Conservation (phyloP, 64 coral and sea anemone genomes). For the Stichodactyla helianthus region DNA sequence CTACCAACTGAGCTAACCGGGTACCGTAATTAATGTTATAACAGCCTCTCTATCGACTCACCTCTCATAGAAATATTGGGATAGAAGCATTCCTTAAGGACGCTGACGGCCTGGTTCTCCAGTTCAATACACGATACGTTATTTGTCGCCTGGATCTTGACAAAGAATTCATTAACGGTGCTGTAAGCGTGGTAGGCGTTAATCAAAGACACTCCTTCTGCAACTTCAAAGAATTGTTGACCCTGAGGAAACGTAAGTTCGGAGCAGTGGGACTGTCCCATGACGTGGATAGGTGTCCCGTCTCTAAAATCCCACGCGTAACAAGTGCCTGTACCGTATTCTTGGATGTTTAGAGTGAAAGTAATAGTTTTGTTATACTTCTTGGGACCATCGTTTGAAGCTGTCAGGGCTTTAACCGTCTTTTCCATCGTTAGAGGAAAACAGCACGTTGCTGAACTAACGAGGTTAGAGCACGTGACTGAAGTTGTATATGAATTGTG, state of each 20-base stretch:
- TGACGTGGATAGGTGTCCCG: slow-evolving; percentile 13
- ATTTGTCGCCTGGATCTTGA: slow-evolving; percentile 57
- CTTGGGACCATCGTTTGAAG: slow-evolving; percentile 34
- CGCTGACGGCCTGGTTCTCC: slow-evolving; percentile 23
- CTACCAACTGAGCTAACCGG: no score
- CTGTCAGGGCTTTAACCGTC: slow-evolving; percentile 26
- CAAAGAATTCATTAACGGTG: slow-evolving; percentile 21
- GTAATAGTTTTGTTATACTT: slow-evolving; percentile 29
- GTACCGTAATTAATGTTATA: no score
- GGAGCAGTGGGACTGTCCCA: slow-evolving; percentile 28
- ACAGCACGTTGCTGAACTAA: slow-evolving; percentile 3
- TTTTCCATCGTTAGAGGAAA: slow-evolving; percentile 25
- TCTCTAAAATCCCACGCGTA: slow-evolving; percentile 51
- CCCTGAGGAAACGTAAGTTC: neutral
- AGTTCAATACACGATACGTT: slow-evolving; percentile 22
- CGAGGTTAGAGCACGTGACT: slow-evolving; percentile 52
- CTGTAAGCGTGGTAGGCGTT: slow-evolving; percentile 26
- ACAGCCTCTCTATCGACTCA: slow-evolving; percentile 15
- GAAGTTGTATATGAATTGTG: slow-evolving; percentile 4
- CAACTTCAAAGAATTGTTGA: neutral
- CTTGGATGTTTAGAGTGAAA: slow-evolving; percentile 40
- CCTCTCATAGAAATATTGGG: slow-evolving; percentile 54
- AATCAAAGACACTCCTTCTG: neutral
- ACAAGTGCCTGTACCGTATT: slow-evolving; percentile 55
- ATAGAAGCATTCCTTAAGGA: slow-evolving; percentile 16